Percentiles rank a stretch among this genome's conserved stretches.
Conservation (phyloP, 1,140 invertebrate genomes). For the Delia radicum region DNA sequence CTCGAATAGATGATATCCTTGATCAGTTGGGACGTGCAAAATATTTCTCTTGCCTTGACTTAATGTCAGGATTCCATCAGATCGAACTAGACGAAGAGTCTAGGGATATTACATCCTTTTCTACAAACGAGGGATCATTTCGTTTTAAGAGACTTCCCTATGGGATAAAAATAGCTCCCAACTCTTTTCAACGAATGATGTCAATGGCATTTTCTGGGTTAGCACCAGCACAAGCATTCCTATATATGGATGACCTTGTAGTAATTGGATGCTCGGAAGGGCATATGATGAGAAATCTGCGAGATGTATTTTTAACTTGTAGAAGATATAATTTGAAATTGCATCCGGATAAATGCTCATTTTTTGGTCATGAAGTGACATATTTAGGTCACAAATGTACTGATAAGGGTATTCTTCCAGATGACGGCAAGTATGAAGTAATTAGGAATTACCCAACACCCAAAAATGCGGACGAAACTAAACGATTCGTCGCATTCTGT, state of each 20-base stretch:
- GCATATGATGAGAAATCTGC: background rate
- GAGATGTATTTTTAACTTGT: background rate
- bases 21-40: background rate
- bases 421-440: background rate
- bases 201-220: background rate
- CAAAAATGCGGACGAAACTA: too few relatives aligned
- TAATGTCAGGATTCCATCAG: background rate
- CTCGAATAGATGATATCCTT: background rate
- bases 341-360: background rate
- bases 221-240: background rate
- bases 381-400: background rate
- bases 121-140: background rate
- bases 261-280: background rate
- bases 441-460: too few relatives aligned
- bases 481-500: background rate
- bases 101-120: background rate
- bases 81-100: background rate
- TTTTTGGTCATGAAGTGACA: background rate
- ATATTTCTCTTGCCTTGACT: background rate
- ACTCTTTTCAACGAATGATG: slow-evolving; percentile 9
- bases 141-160: background rate
- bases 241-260: background rate
- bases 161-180: background rate
- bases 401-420: background rate
- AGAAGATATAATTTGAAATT: background rate